These are phyloP conservation scores for Camponotus pennsylvanicus DNA, from an alignment of 1,140 invertebrate species.

Conservation along the genomic window DNA sequence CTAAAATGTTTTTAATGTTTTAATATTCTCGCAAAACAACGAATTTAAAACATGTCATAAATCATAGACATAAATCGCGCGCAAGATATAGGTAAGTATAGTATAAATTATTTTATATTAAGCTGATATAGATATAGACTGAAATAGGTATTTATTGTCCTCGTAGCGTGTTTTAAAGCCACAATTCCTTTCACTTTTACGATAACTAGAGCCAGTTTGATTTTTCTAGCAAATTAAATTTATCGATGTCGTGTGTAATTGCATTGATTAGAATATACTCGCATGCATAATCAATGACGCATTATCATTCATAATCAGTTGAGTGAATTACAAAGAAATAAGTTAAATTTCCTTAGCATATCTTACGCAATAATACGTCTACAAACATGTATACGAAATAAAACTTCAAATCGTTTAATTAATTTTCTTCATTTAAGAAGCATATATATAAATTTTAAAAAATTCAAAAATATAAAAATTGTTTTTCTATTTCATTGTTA, in stretches of 20 bases:
- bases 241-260: constrained; percentile 30
- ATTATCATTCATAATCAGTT: constrained; percentile 8
- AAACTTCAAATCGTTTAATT: background rate
- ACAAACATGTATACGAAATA: background rate
- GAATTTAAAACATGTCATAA: background rate
- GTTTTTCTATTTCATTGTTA: background rate
- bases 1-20: background rate
- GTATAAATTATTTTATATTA: background rate
- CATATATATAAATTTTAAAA: background rate
- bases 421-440: too few species aligned
- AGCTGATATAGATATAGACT: background rate
- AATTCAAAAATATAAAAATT: background rate
- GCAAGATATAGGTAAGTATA: too few species aligned
- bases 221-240: constrained; percentile 24
- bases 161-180: background rate
- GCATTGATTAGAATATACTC: constrained; percentile 11
- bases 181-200: constrained; percentile 37
- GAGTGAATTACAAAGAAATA: background rate
- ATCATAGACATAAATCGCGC: background rate
- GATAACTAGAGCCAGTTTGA: background rate
- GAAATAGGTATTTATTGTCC: background rate
- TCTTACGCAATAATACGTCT: background rate
- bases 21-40: background rate
- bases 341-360: background rate
- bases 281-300: constrained; percentile 14